Conservation (phyloP, 2,797 vertebrate species). For the Myotis findleyi region DNA sequence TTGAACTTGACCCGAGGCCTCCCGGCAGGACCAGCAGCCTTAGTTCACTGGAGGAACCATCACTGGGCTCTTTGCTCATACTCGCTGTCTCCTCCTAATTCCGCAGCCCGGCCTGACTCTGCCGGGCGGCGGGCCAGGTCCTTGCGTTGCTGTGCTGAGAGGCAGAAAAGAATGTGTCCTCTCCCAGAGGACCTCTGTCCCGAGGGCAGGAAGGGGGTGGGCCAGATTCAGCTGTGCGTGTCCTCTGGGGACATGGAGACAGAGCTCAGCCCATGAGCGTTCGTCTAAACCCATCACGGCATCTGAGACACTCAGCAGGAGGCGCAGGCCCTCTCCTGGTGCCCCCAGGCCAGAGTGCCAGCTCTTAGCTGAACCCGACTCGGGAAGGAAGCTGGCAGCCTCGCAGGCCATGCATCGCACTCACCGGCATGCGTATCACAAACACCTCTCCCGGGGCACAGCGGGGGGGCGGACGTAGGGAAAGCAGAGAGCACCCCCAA, state of each 20-base stretch:
- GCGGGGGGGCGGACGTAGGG: rapidly evolving
- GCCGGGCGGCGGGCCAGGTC: rapidly evolving
- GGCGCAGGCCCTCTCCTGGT: constrained; percentile 30
- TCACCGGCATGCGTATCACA: rapidly evolving
- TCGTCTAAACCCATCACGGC: not conserved
- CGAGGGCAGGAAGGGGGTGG: rapidly evolving
- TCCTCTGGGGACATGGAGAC: not conserved
- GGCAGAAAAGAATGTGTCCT: not conserved
- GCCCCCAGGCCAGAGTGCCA: constrained; percentile 33
- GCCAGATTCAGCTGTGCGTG: rapidly evolving
- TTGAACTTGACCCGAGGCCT: not conserved
- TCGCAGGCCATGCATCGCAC: not conserved
- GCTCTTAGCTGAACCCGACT: not conserved
- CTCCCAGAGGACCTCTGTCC: not conserved
- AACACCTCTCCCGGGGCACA: rapidly evolving
- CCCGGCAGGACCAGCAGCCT: rapidly evolving
- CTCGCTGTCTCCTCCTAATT: not conserved
- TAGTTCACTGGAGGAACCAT: rapidly evolving
- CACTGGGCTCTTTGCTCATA: rapidly evolving
- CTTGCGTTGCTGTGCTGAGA: not conserved
- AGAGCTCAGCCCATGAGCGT: rapidly evolving
- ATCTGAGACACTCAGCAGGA: rapidly evolving
- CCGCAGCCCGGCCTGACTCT: rapidly evolving
- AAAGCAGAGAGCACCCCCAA: not conserved
- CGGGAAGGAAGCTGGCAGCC: constrained; percentile 56